These are phyloP conservation scores for Sinotaia quadrata DNA, from an alignment of 2,888 invertebrate genomes.

Conservation along the genomic window DNA sequence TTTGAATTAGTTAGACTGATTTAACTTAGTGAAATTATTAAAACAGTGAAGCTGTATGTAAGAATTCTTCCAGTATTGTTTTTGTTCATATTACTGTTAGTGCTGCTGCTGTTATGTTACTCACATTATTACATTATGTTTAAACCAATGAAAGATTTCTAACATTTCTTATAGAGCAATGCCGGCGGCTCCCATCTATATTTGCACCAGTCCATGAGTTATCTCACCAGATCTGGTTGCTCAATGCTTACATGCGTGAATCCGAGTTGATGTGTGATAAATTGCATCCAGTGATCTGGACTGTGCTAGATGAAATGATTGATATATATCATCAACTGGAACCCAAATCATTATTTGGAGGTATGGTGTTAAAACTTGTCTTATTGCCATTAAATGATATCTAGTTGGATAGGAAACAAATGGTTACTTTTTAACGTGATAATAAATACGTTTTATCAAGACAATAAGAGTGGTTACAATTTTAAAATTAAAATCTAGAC, in stretches of 20 bases:
- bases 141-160: neutral
- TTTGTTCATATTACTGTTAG: no score
- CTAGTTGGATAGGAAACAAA: neutral
- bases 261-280: constrained; percentile 64
- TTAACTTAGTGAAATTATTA: no score
- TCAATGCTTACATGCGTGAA: constrained; percentile 67
- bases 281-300: constrained; percentile 65
- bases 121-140: neutral
- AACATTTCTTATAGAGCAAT: constrained; percentile 53
- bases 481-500: no score
- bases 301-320: constrained; percentile 66
- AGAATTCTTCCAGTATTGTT: no score
- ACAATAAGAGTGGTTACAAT: no score
- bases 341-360: constrained; percentile 64
- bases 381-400: neutral
- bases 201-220: constrained; percentile 68
- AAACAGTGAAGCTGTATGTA: neutral
- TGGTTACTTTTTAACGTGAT: no score
- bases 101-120: no score
- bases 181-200: constrained; percentile 54
- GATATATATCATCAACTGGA: constrained; percentile 57
- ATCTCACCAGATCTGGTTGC: constrained; percentile 61
- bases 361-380: constrained; percentile 46
- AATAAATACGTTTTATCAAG: no score
- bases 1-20: no score